A percentile compares a stretch with the other conserved stretches of the same genome.
These are phyloP conservation scores for Bombus confusus DNA, from an alignment of 1,140 invertebrate genomes.

Conservation along the genomic window DNA sequence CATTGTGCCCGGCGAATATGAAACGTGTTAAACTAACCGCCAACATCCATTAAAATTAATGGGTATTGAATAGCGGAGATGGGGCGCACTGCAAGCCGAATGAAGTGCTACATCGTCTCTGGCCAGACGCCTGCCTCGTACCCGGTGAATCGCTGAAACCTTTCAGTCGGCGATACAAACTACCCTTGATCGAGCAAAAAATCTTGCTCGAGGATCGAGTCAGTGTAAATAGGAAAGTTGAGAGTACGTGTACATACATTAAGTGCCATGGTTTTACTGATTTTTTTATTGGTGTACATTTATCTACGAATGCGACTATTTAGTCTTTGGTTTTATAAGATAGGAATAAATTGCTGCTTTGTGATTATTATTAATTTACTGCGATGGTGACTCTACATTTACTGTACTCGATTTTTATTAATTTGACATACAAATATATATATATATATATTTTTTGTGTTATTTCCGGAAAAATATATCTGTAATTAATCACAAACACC, in stretches of 20 bases:
- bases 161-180: slow-evolving; percentile 26
- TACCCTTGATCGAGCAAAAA: not conserved
- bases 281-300: not conserved
- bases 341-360: not conserved
- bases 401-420: no score
- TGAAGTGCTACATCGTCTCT: slow-evolving; percentile 57
- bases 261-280: not conserved
- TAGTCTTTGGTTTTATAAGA: not conserved
- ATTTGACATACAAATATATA: no score
- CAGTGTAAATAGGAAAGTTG: not conserved
- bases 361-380: not conserved
- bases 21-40: slow-evolving; percentile 72
- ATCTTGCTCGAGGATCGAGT: not conserved
- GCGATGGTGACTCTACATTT: no score
- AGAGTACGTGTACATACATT: not conserved
- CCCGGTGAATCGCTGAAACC: slow-evolving; percentile 18
- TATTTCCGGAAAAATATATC: no score
- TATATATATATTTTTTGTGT: no score
- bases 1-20: slow-evolving; percentile 65
- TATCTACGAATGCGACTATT: not conserved
- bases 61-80: slow-evolving; percentile 73
- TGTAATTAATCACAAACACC: no score
- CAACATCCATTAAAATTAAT: slow-evolving; percentile 76
- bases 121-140: slow-evolving; percentile 25
- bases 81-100: slow-evolving; percentile 47